Evolutionary conservation across 2,113 vertebrate species (phyloP).

Genomic region (Charina bottae): DNA sequence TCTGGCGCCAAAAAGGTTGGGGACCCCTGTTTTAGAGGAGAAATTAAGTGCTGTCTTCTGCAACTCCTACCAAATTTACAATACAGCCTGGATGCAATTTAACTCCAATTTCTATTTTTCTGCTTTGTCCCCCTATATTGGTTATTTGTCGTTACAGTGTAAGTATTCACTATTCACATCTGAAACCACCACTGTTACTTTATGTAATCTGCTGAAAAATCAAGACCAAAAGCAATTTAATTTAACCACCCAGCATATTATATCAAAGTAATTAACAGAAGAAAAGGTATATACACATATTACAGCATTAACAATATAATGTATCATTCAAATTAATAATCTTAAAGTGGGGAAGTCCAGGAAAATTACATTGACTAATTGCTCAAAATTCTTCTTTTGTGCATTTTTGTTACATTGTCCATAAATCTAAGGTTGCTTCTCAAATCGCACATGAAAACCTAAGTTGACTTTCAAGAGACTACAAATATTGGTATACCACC

Average conservation of each 20-base stretch:
- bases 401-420: not conserved
- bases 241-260: not conserved
- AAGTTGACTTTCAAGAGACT: constrained; percentile 17
- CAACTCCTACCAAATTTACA: too few species aligned
- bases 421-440: not conserved
- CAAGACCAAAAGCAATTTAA: constrained; percentile 20
- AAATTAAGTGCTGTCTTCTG: too few species aligned
- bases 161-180: constrained; percentile 34
- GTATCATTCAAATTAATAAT: too few species aligned
- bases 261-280: too few species aligned
- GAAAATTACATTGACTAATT: too few species aligned
- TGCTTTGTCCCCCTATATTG: not conserved
- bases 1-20: too few species aligned
- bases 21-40: too few species aligned
- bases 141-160: not conserved
- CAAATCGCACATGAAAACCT: not conserved
- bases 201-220: not conserved
- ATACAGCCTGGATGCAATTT: too few species aligned
- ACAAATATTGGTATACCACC: not conserved
- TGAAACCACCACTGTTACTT: constrained; percentile 23
- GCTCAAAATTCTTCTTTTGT: not conserved
- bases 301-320: too few species aligned
- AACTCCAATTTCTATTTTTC: too few species aligned
- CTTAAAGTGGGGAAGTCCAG: too few species aligned
- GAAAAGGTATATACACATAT: too few species aligned